Base-by-base conservation (phyloP, 2,797 vertebrate species). In the Myotis myotis region DNA sequence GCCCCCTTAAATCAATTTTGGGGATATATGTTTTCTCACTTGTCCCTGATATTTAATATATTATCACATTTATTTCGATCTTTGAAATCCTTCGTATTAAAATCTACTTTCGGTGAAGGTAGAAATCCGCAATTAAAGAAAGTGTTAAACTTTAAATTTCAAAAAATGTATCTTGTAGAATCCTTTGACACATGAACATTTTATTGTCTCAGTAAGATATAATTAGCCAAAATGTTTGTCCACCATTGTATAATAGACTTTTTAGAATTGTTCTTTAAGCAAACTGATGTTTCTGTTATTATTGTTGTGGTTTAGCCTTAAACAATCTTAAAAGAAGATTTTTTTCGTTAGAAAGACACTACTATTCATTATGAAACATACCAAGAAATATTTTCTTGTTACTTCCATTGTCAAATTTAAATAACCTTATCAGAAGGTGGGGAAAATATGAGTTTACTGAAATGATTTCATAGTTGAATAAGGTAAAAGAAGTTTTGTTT, bases 331-430 rank as follows among this genome's bases (percentile, higher is more conserved):
- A 33, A 91, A 83, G 13, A 68, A 2, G 82, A 55, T 23, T 90
- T 13, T 13, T 71, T 64, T 89, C 68, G 8, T 55, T 76, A 51
- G 22, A 49, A 74, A 55, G 30, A 95, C 57, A 76, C 20, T n/a
- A 80, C 2, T 81, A 8, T 78, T 87, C 41, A 71, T 92, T 68
- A 41, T 36, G 30, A 76, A 70, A 86, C 28, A 85, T 62, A 8
- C 41, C 71, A 80, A 78, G 30, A 95, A 81, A 72, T 62, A 87
- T 28, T 36, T 30, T 74, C 6, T 70, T 82, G 30, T 38, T n/a
- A 49, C 22, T 93, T 89, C 22, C n/a, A 76, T 33, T 90, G 89
- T 2, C 22, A 90, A 71, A 89, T 84, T 81, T 75, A 94, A 92
- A 84, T 68, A 92, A 74, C 80, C 30, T 66, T 91, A 83, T n/a